phyloP scores from a whole-genome alignment of 2,888 invertebrate genomes.

The Caenorhabditis angaria region DNA sequence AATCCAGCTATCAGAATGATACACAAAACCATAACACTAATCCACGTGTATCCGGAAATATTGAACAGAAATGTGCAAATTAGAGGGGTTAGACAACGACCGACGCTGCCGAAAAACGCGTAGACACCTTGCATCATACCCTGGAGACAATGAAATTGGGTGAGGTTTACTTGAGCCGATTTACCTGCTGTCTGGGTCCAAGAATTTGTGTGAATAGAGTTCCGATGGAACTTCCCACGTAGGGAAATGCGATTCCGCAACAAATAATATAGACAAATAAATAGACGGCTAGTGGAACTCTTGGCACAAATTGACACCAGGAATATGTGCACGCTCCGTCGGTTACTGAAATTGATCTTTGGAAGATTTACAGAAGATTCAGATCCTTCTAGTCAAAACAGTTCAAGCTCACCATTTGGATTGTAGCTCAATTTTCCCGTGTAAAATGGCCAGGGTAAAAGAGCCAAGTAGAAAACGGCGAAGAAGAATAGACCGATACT shows the following conservation, averaged over 20 bases:
- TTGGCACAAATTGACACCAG: slow-evolving; percentile 21
- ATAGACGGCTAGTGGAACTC: slow-evolving; percentile 25
- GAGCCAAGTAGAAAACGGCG: slow-evolving; percentile 18
- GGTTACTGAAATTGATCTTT: too few relatives aligned
- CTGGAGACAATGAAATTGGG: too few relatives aligned
- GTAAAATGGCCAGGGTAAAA: slow-evolving; percentile 37
- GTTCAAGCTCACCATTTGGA: too few relatives aligned
- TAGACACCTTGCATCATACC: slow-evolving; percentile 49
- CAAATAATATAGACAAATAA: slow-evolving; percentile 14
- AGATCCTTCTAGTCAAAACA: too few relatives aligned
- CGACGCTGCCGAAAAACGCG: slow-evolving; percentile 41
- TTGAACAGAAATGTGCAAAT: neutral
- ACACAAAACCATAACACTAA: neutral
- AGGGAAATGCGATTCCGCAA: slow-evolving; percentile 29
- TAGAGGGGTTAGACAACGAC: slow-evolving; percentile 28
- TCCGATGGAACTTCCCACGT: slow-evolving; percentile 27
- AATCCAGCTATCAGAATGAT: too few relatives aligned
- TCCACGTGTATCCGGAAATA: neutral
- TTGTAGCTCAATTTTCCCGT: slow-evolving; percentile 14
- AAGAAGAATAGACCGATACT: slow-evolving; percentile 26
- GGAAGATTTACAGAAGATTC: too few relatives aligned
- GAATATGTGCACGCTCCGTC: slow-evolving; percentile 22
- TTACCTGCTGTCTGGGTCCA: slow-evolving; percentile 38
- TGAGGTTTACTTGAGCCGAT: too few relatives aligned
- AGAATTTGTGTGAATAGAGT: slow-evolving; percentile 36